A percentile compares a stretch with the other conserved stretches of the same genome.
Evolutionary conservation across 2,113 vertebrate genomes (phyloP).

Genomic region (Gopherus evgoodei): DNA sequence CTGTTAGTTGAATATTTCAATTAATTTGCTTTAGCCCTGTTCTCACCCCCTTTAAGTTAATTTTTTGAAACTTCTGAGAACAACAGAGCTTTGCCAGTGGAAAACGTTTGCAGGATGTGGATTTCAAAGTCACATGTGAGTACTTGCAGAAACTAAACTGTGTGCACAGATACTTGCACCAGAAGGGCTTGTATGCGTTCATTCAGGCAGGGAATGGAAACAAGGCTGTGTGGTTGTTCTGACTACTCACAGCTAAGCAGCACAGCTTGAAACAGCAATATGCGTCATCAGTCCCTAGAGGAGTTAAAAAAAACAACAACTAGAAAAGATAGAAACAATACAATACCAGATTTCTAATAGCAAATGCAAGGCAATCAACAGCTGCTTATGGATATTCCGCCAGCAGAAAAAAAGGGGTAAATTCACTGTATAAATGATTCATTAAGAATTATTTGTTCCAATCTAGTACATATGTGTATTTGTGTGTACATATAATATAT

Average conservation of each 20-base stretch:
- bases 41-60: not conserved
- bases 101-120: not conserved
- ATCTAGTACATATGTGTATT: not conserved
- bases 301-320: not conserved
- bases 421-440: not conserved
- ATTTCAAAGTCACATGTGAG: not conserved
- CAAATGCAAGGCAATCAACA: rapidly evolving
- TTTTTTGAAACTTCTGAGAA: rapidly evolving
- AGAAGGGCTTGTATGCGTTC: not conserved
- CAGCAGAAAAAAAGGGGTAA: not conserved
- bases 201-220: not conserved
- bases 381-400: rapidly evolving
- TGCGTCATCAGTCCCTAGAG: rapidly evolving
- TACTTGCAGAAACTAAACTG: not conserved
- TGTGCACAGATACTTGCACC: not conserved
- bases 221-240: not conserved
- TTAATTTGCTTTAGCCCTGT: rapidly evolving
- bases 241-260: not conserved
- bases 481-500: not conserved
- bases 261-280: rapidly evolving
- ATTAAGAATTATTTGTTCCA: rapidly evolving
- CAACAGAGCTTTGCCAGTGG: not conserved
- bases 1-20: not conserved
- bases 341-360: rapidly evolving
- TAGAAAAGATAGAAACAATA: rapidly evolving